Evolutionary conservation across 2,113 vertebrate genomes (phyloP).

Genomic region (Leptocoma aspasia): DNA sequence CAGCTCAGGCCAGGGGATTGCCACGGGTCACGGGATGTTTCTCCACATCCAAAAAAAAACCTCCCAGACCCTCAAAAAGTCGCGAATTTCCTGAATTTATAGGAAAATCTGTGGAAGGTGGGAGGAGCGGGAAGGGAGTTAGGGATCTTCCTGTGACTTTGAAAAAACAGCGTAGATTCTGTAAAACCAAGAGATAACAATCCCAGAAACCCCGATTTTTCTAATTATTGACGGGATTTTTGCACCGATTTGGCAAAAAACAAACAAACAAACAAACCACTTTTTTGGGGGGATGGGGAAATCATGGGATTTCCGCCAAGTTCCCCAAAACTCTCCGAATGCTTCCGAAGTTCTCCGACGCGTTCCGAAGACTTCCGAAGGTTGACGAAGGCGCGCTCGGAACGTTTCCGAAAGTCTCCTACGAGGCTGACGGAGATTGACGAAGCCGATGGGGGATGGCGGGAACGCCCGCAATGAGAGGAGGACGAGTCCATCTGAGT

Average conservation of each 20-base stretch:
- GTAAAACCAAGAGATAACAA: too few relatives aligned
- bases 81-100: neutral
- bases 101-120: neutral
- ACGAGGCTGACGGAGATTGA: neutral
- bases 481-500: neutral
- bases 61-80: neutral
- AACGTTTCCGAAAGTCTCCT: neutral
- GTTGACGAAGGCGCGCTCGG: neutral
- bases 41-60: neutral
- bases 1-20: neutral
- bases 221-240: neutral
- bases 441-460: neutral
- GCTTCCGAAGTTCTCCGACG: neutral
- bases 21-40: neutral
- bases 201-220: rapidly evolving
- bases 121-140: too few relatives aligned
- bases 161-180: neutral
- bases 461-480: neutral
- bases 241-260: neutral
- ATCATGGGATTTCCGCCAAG: rapidly evolving
- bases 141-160: neutral
- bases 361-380: neutral
- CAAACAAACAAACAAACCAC: too few relatives aligned
- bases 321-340: rapidly evolving
- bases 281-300: neutral